Percentiles rank a stretch among this genome's conserved stretches.
Evolutionary conservation across 2,888 invertebrate genomes (phyloP).

Genomic region (Hydropsyche betteni): DNA sequence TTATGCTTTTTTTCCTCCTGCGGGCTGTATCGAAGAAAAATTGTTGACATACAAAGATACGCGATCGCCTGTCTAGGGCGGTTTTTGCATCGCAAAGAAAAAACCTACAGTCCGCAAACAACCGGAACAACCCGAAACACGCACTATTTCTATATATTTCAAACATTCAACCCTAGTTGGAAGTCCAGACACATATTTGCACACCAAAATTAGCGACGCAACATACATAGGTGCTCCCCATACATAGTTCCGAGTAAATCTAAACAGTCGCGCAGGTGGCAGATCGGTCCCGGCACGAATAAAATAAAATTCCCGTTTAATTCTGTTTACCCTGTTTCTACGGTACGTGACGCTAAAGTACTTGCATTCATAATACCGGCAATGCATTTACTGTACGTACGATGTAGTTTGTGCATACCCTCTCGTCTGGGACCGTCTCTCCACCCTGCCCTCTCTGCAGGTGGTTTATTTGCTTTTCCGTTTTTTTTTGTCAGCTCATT

Average conservation of each 20-base stretch:
- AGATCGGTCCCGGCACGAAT: neutral
- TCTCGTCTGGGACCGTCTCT: neutral
- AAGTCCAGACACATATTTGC: too few species aligned
- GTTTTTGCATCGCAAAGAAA: constrained; percentile 7
- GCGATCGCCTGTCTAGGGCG: neutral
- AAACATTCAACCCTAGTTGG: too few species aligned
- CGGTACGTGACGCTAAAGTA: constrained; percentile 23
- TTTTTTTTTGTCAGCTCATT: constrained; percentile 25
- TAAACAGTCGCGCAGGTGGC: neutral
- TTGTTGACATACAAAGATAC: neutral
- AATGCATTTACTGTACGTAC: neutral
- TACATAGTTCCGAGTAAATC: neutral
- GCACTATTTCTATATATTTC: too few species aligned
- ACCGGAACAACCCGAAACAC: neutral
- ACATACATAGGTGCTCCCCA: too few species aligned
- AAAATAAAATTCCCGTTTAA: constrained; percentile 12
- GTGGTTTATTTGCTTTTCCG: constrained; percentile 40
- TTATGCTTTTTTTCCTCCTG: constrained; percentile 26
- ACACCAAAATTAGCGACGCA: too few species aligned
- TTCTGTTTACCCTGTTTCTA: constrained; percentile 17
- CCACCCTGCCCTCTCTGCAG: neutral
- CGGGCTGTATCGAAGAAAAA: constrained; percentile 30
- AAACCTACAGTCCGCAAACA: neutral
- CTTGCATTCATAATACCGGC: constrained; percentile 27
- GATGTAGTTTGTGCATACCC: constrained; percentile 1